phyloP scores from a whole-genome alignment of 2,113 vertebrate genomes.

The Balaeniceps rex region DNA sequence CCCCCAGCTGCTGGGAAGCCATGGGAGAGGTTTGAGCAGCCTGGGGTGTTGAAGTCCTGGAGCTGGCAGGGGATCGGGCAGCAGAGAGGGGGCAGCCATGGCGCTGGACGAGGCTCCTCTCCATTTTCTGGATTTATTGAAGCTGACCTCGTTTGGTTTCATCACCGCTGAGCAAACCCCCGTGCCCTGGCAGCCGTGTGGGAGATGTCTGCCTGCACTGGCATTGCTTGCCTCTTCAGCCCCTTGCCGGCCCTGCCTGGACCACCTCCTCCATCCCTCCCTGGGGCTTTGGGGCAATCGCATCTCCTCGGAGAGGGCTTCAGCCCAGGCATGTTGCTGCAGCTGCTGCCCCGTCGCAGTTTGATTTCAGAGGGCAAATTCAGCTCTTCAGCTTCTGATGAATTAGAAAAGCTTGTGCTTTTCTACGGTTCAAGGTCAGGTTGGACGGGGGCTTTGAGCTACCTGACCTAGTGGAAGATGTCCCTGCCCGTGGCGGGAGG shows the following conservation, averaged over 20 bases:
- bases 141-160: background rate
- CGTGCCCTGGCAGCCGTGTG: background rate
- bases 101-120: background rate
- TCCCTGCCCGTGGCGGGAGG: too few species aligned
- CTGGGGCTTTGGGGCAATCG: background rate
- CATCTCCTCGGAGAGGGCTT: background rate
- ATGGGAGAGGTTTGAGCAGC: too few species aligned
- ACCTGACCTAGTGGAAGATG: background rate
- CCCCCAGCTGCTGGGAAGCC: background rate
- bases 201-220: background rate
- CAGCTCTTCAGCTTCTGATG: background rate
- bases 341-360: rapidly evolving
- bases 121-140: background rate
- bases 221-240: background rate
- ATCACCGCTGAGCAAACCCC: background rate
- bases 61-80: background rate
- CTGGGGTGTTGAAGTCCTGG: rapidly evolving
- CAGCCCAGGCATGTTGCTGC: background rate
- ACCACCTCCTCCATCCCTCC: background rate
- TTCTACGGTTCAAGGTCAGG: background rate
- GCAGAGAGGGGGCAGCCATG: background rate
- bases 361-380: background rate
- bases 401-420: background rate
- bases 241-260: background rate
- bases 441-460: background rate